Conservation (phyloP, 1,140 invertebrate genomes). For the Drosophila mayri region DNA sequence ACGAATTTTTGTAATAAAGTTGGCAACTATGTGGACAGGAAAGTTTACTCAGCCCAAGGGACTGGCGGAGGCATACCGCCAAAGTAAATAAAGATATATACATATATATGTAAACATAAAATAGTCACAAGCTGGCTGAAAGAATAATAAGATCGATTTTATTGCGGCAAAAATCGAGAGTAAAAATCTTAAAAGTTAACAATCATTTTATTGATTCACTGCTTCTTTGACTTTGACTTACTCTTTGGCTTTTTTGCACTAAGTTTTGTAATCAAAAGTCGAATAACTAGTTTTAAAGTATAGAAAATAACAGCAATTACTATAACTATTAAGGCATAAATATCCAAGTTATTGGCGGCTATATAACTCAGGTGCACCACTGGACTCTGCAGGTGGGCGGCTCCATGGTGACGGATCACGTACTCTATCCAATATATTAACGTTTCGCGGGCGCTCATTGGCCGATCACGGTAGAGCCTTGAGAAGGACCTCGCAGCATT, state of each 20-base stretch:
- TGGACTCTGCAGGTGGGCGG: conserved; percentile 65
- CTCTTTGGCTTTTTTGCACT: not conserved
- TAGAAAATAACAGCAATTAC: not conserved
- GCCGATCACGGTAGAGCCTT: conserved; percentile 68
- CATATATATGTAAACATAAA: not conserved
- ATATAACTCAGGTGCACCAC: conserved; percentile 80
- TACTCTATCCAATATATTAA: conserved; percentile 85
- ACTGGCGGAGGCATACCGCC: not conserved
- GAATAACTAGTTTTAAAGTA: conserved; percentile 3
- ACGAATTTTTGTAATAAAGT: conserved; percentile 75
- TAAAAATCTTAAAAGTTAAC: not conserved
- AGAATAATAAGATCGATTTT: not conserved
- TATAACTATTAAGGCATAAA: conserved; percentile 31
- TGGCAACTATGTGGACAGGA: conserved; percentile 38
- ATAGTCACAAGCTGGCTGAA: not conserved
- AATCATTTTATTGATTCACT: not conserved
- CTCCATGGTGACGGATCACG: conserved; percentile 84
- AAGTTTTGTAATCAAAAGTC: not conserved
- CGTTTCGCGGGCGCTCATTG: conserved; percentile 49
- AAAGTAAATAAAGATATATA: conserved; percentile 11
- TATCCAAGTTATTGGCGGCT: conserved; percentile 57
- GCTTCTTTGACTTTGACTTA: not conserved
- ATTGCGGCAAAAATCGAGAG: not conserved
- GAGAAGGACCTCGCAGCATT: conserved; percentile 54
- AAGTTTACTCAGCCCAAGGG: conserved; percentile 31